Evolutionary conservation across 2,888 invertebrate genomes (phyloP).

Genomic region (Malacosoma neustria): DNA sequence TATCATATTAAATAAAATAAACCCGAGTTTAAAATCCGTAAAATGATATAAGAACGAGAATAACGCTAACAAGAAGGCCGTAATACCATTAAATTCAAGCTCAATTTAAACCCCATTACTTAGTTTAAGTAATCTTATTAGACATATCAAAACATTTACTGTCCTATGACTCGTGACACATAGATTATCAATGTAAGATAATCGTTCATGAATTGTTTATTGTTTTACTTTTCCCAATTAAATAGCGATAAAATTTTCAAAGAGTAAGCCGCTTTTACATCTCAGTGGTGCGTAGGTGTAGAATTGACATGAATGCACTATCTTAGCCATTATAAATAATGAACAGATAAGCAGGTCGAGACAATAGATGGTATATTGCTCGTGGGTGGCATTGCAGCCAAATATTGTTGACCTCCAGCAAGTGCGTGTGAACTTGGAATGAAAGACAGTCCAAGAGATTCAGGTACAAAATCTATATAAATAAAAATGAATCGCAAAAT

Average conservation of each 20-base stretch:
- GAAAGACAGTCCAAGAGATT: no score
- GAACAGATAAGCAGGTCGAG: constrained; percentile 49
- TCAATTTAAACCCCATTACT: constrained; percentile 5
- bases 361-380: constrained; percentile 51
- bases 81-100: background rate
- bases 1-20: no score
- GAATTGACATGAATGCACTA: constrained; percentile 40
- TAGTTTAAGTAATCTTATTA: constrained; percentile 10
- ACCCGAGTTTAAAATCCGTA: no score
- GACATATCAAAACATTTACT: constrained; percentile 15
- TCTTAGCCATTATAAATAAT: constrained; percentile 63
- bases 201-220: constrained; percentile 24
- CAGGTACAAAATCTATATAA: no score
- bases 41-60: no score
- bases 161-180: constrained; percentile 16
- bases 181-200: constrained; percentile 18
- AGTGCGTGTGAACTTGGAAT: no score
- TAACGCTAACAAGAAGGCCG: background rate
- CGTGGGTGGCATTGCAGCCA: constrained; percentile 31
- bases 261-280: constrained; percentile 9
- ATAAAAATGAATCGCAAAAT: no score
- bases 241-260: constrained; percentile 23
- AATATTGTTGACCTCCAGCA: background rate
- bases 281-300: constrained; percentile 41
- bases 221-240: constrained; percentile 26